phyloP scores from a whole-genome alignment of 1,140 invertebrate species.

The Thrips palmi region DNA sequence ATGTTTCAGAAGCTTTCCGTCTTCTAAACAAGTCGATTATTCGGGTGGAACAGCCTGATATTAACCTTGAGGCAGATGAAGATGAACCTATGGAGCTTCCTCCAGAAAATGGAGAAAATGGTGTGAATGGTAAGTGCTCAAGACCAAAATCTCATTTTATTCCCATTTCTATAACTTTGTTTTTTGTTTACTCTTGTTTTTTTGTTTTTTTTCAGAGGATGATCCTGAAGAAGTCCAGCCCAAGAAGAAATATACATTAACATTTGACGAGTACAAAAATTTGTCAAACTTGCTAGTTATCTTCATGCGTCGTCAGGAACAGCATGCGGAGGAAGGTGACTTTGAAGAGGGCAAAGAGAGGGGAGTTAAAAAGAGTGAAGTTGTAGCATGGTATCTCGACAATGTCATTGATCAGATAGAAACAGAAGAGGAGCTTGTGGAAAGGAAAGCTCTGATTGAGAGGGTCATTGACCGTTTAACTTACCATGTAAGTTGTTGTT shows the following conservation, averaged over 20 bases:
- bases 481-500: conserved; percentile 49
- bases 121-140: neutral
- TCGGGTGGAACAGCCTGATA: conserved; percentile 92
- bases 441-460: conserved; percentile 79
- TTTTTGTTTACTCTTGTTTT: neutral
- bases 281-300: conserved; percentile 82
- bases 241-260: conserved; percentile 77
- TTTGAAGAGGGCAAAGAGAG: conserved; percentile 20
- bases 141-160: neutral
- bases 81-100: conserved; percentile 23
- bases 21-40: conserved; percentile 98
- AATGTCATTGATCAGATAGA: no score
- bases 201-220: neutral
- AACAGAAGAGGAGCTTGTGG: conserved; percentile 74
- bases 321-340: conserved; percentile 22
- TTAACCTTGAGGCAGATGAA: conserved; percentile 71
- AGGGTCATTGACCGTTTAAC: conserved; percentile 89
- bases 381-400: conserved; percentile 93
- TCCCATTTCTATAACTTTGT: neutral
- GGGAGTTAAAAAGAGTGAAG: conserved; percentile 60
- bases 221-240: conserved; percentile 15
- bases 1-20: conserved; percentile 82
- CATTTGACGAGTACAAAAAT: conserved; percentile 87
- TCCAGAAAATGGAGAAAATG: conserved; percentile 3
- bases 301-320: conserved; percentile 74